Evolutionary conservation across 2,113 vertebrate species (phyloP), one percentile per base, ranked within the genome.

Genomic region (Mesembrinibis cayennensis): DNA sequence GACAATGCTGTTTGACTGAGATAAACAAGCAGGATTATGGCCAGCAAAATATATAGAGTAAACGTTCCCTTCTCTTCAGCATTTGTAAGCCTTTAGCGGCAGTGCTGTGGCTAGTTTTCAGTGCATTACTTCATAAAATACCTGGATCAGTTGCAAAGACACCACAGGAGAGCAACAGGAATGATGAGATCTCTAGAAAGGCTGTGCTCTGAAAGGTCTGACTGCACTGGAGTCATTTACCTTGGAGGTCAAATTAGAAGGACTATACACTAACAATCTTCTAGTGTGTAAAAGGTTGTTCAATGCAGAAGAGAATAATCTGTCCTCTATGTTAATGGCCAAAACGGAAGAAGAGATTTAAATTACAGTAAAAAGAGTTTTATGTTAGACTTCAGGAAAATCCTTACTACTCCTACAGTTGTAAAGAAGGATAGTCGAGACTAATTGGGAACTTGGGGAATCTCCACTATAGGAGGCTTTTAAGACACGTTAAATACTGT

Each of bases 381-480:
- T 59, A 58, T 45, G 38, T 50, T 34, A 59, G 55, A 63, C 65
- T 87, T 67, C 29, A 76, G 66, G 55, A 97, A 91, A 97, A 95
- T 59, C 65, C 65, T 67, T 62, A 52, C 55, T 67, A 11, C 45
- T 21, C 30, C 38, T 74, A 17, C 12, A 63, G 77, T 12, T 71
- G 38, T 34, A 74, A 66, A 89, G 80, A 66, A 81, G n/a, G 10
- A 66, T 29, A 89, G 83, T 44, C 84, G 67, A 79, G 65, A 47
- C 83, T 96, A 96, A 94, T 84, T 72, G 83, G 89, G 56, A 87
- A 93, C 25, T 30, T 59, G 40, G 87, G 83, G 80, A 92, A 89
- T 95, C 86, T 91, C 77, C 55, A 32, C 55, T 66, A 26, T 3
- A 61, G 89, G 52, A 86, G 49, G 36, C 40, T 84, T 91, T 93